These are phyloP conservation scores for Leucania comma DNA, from an alignment of 2,888 invertebrate species.

Conservation along the genomic window DNA sequence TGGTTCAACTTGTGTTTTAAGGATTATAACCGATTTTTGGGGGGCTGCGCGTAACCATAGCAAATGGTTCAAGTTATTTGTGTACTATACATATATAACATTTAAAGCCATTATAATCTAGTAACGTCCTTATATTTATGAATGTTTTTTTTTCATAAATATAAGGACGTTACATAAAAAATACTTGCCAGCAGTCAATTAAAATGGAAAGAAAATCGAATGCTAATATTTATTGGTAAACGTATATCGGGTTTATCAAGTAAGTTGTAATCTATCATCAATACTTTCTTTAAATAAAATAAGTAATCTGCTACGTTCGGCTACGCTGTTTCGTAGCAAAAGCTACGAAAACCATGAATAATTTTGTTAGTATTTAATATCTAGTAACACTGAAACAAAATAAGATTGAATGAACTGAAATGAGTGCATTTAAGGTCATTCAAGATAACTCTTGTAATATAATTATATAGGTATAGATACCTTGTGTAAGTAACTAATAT, in stretches of 20 bases:
- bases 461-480: too few species aligned
- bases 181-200: slow-evolving; percentile 7
- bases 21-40: too few species aligned
- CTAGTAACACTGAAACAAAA: background rate
- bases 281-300: background rate
- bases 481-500: too few species aligned
- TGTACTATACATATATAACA: too few species aligned
- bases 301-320: slow-evolving; percentile 5
- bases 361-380: background rate
- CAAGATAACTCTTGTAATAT: too few species aligned
- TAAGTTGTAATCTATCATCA: background rate
- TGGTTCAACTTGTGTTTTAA: too few species aligned
- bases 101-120: slow-evolving; percentile 4
- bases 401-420: too few species aligned
- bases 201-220: slow-evolving; percentile 11
- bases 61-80: too few species aligned
- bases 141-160: too few species aligned
- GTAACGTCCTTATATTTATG: slow-evolving; percentile 10
- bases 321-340: slow-evolving; percentile 7
- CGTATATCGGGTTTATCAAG: background rate
- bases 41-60: too few species aligned
- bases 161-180: too few species aligned
- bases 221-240: background rate
- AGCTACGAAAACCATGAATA: slow-evolving; percentile 2
- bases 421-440: too few species aligned